These are phyloP conservation scores for Theocolax elegans DNA, from an alignment of 1,140 invertebrate genomes.

Conservation along the genomic window DNA sequence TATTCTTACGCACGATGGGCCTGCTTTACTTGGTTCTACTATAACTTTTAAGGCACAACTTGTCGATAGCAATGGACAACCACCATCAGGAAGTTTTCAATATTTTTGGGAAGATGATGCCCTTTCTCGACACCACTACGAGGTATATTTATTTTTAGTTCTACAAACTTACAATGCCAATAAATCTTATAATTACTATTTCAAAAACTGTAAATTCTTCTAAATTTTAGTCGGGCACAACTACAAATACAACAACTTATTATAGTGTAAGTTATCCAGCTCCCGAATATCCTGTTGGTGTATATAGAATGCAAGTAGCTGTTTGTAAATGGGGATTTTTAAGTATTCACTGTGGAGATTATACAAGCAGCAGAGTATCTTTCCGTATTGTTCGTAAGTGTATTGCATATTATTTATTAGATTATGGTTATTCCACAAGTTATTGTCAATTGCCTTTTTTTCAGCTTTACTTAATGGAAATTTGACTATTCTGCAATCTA, in stretches of 20 bases:
- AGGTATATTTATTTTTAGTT: conserved; percentile 59
- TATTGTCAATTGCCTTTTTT: conserved; percentile 43
- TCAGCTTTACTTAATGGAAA: conserved; percentile 75
- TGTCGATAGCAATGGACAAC: conserved; percentile 56
- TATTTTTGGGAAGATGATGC: conserved; percentile 72
- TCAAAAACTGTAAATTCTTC: no score
- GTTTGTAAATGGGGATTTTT: conserved; percentile 62
- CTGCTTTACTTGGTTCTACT: conserved; percentile 73
- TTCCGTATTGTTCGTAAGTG: conserved; percentile 73
- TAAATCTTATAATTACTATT: no score
- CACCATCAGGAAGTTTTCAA: conserved; percentile 59
- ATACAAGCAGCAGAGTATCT: conserved; percentile 61
- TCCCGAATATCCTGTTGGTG: conserved; percentile 68
- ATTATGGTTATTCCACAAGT: no score
- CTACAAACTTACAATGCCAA: no score
- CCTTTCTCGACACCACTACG: conserved; percentile 63
- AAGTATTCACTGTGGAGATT: conserved; percentile 52
- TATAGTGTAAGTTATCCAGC: conserved; percentile 73
- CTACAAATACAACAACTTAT: conserved; percentile 57
- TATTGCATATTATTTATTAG: background rate
- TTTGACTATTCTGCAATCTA: conserved; percentile 72
- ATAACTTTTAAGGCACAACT: conserved; percentile 75
- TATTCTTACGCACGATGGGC: conserved; percentile 69
- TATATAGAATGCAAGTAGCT: conserved; percentile 72
- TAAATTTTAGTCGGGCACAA: conserved; percentile 45